Percentiles rank a stretch among this genome's conserved stretches.
Conservation (phyloP, 2,888 invertebrate genomes). For the Eubasilissa splendida region DNA sequence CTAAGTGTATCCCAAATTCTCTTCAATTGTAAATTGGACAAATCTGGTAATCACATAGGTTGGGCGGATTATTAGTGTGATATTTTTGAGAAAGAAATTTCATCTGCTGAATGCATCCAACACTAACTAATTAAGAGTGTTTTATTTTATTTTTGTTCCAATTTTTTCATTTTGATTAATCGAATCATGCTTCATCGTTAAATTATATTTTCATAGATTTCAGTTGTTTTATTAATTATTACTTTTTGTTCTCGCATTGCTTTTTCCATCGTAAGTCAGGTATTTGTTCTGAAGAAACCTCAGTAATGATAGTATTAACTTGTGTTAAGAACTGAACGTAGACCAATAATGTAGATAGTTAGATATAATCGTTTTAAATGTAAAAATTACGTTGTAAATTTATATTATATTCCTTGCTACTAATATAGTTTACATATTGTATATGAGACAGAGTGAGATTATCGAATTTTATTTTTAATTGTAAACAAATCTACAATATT, state of each 20-base stretch:
- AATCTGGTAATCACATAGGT: background rate
- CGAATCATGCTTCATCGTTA: slow-evolving; percentile 28
- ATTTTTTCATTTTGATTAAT: background rate
- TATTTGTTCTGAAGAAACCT: slow-evolving; percentile 35
- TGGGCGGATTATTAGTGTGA: background rate
- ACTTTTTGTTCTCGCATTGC: slow-evolving; percentile 33
- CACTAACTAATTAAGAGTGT: slow-evolving; percentile 30
- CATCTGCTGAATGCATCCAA: slow-evolving; percentile 1
- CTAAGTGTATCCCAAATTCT: background rate
- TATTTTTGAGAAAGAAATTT: background rate
- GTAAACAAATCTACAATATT: slow-evolving; percentile 45
- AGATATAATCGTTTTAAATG: slow-evolving; percentile 42
- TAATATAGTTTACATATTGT: slow-evolving; percentile 18
- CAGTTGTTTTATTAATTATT: slow-evolving; percentile 38
- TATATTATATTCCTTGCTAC: slow-evolving; percentile 23
- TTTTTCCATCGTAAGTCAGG: slow-evolving; percentile 15
- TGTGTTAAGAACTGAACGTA: slow-evolving; percentile 48
- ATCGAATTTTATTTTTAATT: slow-evolving; percentile 43
- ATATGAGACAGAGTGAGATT: slow-evolving; percentile 46
- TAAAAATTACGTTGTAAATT: slow-evolving; percentile 39
- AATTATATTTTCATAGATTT: slow-evolving; percentile 44
- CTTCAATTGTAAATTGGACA: background rate
- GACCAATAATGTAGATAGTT: slow-evolving; percentile 47
- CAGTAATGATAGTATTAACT: slow-evolving; percentile 45
- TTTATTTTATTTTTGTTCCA: slow-evolving; percentile 18